A percentile compares a stretch with the other conserved stretches of the same genome.
Evolutionary conservation across 2,797 vertebrate species (phyloP).

Genomic region (Helicolenus hilgendorfi): DNA sequence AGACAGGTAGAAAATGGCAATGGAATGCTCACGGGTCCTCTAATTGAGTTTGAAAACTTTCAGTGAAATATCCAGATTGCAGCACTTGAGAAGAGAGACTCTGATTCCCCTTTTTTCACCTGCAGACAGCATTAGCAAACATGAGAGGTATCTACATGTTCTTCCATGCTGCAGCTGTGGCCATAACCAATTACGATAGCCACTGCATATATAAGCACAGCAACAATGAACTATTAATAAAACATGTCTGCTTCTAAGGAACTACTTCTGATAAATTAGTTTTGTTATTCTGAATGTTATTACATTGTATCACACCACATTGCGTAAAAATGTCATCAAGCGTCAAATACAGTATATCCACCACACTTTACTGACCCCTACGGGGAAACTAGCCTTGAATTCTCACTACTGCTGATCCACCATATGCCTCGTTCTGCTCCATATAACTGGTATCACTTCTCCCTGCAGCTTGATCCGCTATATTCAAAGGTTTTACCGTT

Average conservation of each 20-base stretch:
- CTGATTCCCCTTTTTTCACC: constrained; percentile 49
- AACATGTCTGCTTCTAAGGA: neutral
- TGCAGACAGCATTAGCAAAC: constrained; percentile 55
- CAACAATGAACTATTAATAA: neutral
- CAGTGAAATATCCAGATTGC: constrained; percentile 19
- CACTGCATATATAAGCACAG: constrained; percentile 3
- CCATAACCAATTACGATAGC: constrained; percentile 40
- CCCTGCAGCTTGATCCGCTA: constrained; percentile 44
- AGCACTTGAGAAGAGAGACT: neutral
- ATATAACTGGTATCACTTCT: constrained; percentile 40
- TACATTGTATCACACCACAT: neutral
- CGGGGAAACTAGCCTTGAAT: constrained; percentile 35
- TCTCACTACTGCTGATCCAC: constrained; percentile 43
- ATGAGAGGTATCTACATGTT: constrained; percentile 32
- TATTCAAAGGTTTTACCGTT: constrained; percentile 68
- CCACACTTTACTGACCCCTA: constrained; percentile 19
- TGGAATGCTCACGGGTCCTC: neutral
- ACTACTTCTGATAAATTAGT: neutral
- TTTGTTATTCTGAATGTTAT: neutral
- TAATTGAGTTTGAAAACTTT: constrained; percentile 43
- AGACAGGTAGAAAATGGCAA: neutral
- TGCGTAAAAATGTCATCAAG: neutral
- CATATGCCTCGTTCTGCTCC: constrained; percentile 38
- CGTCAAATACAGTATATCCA: constrained; percentile 1
- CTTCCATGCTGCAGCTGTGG: constrained; percentile 13